Evolutionary conservation across 2,888 invertebrate species (phyloP), one percentile per base, ranked within the genome.

Genomic region (Galeopsomyia nigrocyanea): DNA sequence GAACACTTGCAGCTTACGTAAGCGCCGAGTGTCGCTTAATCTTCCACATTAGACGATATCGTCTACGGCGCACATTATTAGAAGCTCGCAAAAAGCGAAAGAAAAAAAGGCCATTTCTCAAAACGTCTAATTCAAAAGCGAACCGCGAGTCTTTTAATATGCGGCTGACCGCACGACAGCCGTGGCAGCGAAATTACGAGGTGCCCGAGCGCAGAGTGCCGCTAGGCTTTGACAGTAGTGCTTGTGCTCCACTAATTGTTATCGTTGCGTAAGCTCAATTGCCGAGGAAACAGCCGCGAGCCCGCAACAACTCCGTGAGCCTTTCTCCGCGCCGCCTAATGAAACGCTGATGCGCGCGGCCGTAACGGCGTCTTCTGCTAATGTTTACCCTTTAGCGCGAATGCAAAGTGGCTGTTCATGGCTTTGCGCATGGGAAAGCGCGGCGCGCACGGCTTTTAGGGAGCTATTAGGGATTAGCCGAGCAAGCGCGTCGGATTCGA

Each of bases 251-350:
- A 81, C 79, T 84, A 84, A 84, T 84, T 83, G 81, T 79, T 79
- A 80, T 80, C 75, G 77, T 84, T 84, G 81, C 82, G 79, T 80
- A 84, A 83, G 78, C 74, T 78, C 79, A 82, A 84, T 83, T 83
- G 82, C 78, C 77, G 76, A 75, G 67, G 68, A 78, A 75, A 75
- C 78, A 78, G 76, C 76, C 77, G 75, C 79, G 58, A n/a, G 26
- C 5, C 31, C 26, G 14, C 17, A 16, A 3, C 6, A 6, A 17
- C 6, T n/a, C n/a, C 1, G 9, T 17, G n/a, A 16, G 19, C 17
- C 22, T 22, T 50, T 21, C 50, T 21, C 53, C 51, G 19, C 17
- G 55, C n/a, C 31, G 17, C 31, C 31, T 60, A 61, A 66, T 61
- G 55, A 61, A 56, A 71, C 39, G 61, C 55, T 55, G 31, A 53